Evolutionary conservation across 1,140 invertebrate genomes (phyloP).

Genomic region (Sycophaga agraensis): DNA sequence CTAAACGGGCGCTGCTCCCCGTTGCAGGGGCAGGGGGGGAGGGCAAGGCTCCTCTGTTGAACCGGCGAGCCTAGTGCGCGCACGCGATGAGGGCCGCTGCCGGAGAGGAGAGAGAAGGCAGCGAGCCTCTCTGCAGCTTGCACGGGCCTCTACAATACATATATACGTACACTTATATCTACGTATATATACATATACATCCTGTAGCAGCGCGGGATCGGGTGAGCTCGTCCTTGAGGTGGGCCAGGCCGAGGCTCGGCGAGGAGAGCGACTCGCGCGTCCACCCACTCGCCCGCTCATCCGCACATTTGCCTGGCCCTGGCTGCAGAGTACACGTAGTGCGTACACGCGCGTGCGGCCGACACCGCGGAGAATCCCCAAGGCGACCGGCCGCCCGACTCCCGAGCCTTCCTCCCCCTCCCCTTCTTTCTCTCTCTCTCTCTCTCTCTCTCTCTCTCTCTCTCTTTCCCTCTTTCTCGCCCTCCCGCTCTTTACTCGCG

Average conservation of each 20-base stretch:
- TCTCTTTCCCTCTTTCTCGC: not conserved
- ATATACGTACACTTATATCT: too few relatives aligned
- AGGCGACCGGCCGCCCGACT: conserved; percentile 11
- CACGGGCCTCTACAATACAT: not conserved
- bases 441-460: not conserved
- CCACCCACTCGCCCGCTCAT: conserved; percentile 13
- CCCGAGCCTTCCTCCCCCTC: not conserved
- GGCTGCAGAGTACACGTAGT: too few relatives aligned
- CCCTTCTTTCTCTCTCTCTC: not conserved
- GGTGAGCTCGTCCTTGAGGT: conserved; percentile 1
- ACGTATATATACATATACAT: too few relatives aligned
- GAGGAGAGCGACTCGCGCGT: conserved; percentile 11
- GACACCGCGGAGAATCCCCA: not conserved
- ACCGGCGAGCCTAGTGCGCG: too few relatives aligned
- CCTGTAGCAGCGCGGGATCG: too few relatives aligned
- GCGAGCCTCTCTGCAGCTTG: not conserved
- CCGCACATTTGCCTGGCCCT: too few relatives aligned
- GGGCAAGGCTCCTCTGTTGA: too few relatives aligned
- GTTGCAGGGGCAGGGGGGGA: too few relatives aligned
- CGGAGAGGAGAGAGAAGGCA: not conserved
- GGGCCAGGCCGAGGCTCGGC: not conserved
- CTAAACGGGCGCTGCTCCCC: too few relatives aligned
- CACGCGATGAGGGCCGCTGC: not conserved
- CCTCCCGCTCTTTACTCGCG: not conserved
- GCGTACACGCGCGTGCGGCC: not conserved